Conservation (phyloP, 2,113 vertebrate genomes). For the Chiloscyllium plagiosum region DNA sequence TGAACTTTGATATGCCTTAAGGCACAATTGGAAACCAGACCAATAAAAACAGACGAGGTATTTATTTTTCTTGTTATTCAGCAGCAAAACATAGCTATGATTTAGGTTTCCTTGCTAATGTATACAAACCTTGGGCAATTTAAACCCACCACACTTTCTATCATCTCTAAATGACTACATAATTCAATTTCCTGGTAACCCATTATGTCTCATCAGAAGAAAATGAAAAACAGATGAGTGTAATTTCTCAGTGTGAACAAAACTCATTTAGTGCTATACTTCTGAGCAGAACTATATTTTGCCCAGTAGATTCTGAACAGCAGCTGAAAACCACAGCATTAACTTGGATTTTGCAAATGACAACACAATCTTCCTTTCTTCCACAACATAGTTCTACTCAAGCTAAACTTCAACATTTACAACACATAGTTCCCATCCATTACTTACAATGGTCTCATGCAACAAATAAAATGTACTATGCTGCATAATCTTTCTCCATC, state of each 20-base stretch:
- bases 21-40: slow-evolving; percentile 34
- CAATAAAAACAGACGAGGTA: slow-evolving; percentile 39
- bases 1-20: slow-evolving; percentile 46
- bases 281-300: slow-evolving; percentile 41
- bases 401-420: neutral
- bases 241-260: slow-evolving; percentile 52
- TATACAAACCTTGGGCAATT: slow-evolving; percentile 50
- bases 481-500: neutral
- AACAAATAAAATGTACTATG: neutral
- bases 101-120: slow-evolving; percentile 37
- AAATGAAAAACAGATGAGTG: slow-evolving; percentile 60
- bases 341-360: neutral
- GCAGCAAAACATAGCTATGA: slow-evolving; percentile 43
- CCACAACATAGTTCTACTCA: neutral
- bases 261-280: slow-evolving; percentile 54
- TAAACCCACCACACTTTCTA: slow-evolving; percentile 51
- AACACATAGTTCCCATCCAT: neutral
- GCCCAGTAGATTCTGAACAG: neutral
- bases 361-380: slow-evolving; percentile 2
- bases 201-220: slow-evolving; percentile 62
- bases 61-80: slow-evolving; percentile 40
- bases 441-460: neutral
- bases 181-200: slow-evolving; percentile 67
- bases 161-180: slow-evolving; percentile 57
- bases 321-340: neutral